These are phyloP conservation scores for Oxystoma pomonae DNA, from an alignment of 2,888 invertebrate genomes.

Conservation along the genomic window DNA sequence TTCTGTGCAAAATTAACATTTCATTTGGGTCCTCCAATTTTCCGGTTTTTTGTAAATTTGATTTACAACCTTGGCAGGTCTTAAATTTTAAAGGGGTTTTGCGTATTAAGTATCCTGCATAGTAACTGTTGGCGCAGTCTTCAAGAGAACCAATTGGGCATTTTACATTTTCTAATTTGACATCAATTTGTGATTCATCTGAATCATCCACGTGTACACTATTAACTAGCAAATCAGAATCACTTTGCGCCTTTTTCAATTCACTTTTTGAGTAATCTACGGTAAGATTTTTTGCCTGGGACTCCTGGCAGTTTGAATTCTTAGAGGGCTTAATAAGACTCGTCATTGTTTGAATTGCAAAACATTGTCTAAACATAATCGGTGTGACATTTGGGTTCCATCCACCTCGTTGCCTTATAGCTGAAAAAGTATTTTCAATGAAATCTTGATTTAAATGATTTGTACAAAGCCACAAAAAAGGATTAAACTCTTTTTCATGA, in stretches of 20 bases:
- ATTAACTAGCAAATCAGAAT: background rate
- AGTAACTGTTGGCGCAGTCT: background rate
- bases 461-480: background rate
- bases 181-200: background rate
- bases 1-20: background rate
- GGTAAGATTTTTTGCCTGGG: background rate
- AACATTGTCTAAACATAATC: background rate
- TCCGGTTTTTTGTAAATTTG: background rate
- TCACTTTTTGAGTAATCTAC: background rate
- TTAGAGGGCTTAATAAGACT: background rate
- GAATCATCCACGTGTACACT: background rate
- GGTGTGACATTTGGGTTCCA: background rate
- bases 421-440: too few species aligned
- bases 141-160: background rate
- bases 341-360: background rate
- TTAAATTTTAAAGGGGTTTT: background rate
- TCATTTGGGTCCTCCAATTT: background rate
- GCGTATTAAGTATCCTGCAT: background rate
- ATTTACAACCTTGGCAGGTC: background rate
- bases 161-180: background rate
- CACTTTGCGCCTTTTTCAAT: background rate
- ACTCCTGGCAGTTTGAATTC: background rate
- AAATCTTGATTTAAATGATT: too few species aligned
- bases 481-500: background rate
- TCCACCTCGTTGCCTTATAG: background rate